Conservation (phyloP, 2,113 vertebrate species). For the Cyprinodon brontotheroides region DNA sequence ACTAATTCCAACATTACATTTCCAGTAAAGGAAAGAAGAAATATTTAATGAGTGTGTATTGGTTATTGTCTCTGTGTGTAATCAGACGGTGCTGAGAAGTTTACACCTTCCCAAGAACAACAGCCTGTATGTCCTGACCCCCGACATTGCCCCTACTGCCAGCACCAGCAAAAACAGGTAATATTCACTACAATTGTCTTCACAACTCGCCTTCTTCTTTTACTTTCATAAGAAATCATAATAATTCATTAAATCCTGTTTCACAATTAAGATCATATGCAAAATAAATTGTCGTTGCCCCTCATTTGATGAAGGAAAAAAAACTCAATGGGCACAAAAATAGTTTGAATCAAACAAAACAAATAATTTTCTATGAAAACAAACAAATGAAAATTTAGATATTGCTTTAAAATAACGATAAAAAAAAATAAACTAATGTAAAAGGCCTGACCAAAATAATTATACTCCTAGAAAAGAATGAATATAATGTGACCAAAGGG, state of each 20-base stretch:
- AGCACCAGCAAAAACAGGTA: constrained; percentile 94
- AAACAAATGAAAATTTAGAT: too few species aligned
- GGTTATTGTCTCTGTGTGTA: constrained; percentile 20
- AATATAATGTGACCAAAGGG: too few species aligned
- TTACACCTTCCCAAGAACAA: constrained; percentile 99
- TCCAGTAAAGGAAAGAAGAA: background rate
- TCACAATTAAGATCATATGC: background rate
- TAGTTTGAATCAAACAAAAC: too few species aligned
- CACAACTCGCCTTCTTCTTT: background rate
- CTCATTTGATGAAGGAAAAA: too few species aligned
- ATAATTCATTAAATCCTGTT: background rate
- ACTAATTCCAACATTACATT: too few species aligned
- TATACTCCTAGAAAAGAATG: too few species aligned
- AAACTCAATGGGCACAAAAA: too few species aligned
- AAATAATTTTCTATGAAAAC: too few species aligned
- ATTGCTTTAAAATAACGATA: too few species aligned
- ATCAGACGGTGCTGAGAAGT: constrained; percentile 91
- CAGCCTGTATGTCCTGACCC: constrained; percentile 97
- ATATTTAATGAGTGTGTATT: background rate
- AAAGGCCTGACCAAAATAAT: too few species aligned
- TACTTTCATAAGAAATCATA: background rate
- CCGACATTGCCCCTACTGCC: constrained; percentile 91
- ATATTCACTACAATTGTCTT: background rate
- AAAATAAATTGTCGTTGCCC: too few species aligned
- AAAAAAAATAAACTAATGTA: too few species aligned